Percentiles rank a stretch among this genome's conserved stretches.
Evolutionary conservation across 1,140 invertebrate genomes (phyloP).

Genomic region (Plutomurus gul): DNA sequence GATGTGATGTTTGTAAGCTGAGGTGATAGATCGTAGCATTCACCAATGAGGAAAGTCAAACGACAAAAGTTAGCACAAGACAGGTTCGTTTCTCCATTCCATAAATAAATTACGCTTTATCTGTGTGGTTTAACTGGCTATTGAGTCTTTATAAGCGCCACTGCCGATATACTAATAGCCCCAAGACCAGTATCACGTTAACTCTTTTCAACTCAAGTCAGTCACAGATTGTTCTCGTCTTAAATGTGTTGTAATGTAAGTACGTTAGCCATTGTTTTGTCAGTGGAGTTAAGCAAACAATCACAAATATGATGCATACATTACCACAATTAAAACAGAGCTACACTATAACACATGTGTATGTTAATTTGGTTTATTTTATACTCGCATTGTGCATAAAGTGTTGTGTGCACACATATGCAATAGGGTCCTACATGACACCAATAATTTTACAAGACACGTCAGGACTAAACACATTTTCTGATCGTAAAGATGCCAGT

Average conservation of each 20-base stretch:
- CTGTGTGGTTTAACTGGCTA: not conserved
- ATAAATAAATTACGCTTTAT: not conserved
- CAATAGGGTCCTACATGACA: not conserved
- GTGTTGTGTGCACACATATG: too few relatives aligned
- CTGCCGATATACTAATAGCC: too few relatives aligned
- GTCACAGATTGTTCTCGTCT: too few relatives aligned
- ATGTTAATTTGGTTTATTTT: too few relatives aligned
- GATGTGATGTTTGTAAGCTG: not conserved
- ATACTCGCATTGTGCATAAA: too few relatives aligned
- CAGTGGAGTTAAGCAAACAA: not conserved
- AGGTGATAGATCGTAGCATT: slow-evolving; percentile 12
- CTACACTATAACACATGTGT: not conserved
- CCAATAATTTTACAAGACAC: slow-evolving; percentile 8
- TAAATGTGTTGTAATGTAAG: too few relatives aligned
- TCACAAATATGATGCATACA: too few relatives aligned
- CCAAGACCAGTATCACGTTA: too few relatives aligned
- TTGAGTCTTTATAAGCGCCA: too few relatives aligned
- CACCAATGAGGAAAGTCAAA: not conserved
- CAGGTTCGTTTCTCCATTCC: slow-evolving; percentile 13
- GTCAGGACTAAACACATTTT: slow-evolving; percentile 5
- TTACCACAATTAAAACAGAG: not conserved
- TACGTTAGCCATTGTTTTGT: not conserved
- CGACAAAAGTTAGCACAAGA: not conserved
- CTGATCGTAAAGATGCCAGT: slow-evolving; percentile 22
- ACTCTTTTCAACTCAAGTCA: too few relatives aligned